Evolutionary conservation across 2,888 invertebrate species (phyloP).

Genomic region (Leptinotarsa peninsularis): DNA sequence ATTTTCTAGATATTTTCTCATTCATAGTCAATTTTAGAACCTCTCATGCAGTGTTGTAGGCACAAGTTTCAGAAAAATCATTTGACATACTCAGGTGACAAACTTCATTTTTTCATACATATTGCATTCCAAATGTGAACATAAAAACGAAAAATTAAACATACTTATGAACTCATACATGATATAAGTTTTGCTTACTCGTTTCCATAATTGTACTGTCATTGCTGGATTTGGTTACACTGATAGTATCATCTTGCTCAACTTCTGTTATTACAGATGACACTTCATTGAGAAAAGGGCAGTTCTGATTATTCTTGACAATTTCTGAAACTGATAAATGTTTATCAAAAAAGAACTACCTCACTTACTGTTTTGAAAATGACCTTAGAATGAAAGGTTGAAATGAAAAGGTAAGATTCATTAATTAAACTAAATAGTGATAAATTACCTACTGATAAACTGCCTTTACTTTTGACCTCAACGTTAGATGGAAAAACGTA

Average conservation of each 20-base stretch:
- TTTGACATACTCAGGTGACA: no score
- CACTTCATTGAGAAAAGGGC: conserved; percentile 73
- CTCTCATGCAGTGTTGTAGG: no score
- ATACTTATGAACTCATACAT: neutral
- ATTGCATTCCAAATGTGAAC: no score
- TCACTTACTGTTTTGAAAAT: neutral
- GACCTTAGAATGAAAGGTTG: neutral
- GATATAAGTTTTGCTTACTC: conserved; percentile 20
- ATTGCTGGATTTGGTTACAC: conserved; percentile 50
- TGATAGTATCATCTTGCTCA: conserved; percentile 70
- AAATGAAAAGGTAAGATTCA: neutral
- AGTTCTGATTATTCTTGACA: conserved; percentile 58
- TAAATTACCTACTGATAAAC: no score
- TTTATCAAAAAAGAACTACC: neutral
- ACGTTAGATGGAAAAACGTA: no score
- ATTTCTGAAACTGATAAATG: conserved; percentile 31
- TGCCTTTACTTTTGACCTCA: no score
- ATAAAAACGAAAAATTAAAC: neutral
- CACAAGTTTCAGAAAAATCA: no score
- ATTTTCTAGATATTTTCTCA: no score
- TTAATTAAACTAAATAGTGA: no score
- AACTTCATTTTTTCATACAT: no score
- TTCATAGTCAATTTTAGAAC: no score
- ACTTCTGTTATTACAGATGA: conserved; percentile 73
- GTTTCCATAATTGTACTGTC: conserved; percentile 24